A percentile compares a stretch with the other conserved stretches of the same genome.
phyloP scores from a whole-genome alignment of 2,113 vertebrate genomes.

The Monarcha castaneiventris region DNA sequence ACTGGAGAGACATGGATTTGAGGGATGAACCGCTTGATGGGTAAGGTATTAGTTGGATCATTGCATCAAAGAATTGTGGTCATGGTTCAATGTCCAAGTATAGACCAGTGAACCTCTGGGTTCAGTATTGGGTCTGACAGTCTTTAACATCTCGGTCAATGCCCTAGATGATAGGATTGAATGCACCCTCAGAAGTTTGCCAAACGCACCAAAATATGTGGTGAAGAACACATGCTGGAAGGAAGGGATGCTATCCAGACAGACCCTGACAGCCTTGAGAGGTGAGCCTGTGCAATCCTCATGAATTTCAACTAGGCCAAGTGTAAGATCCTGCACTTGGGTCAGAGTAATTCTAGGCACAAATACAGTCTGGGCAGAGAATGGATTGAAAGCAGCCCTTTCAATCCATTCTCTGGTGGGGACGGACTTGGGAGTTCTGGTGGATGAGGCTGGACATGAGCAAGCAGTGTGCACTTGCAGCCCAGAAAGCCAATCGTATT shows the following conservation, averaged over 20 bases:
- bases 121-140: neutral
- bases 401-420: neutral
- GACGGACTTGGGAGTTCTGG: too few relatives aligned
- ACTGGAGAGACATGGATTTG: neutral
- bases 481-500: neutral
- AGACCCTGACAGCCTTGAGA: neutral
- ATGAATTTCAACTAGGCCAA: neutral
- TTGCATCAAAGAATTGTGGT: neutral
- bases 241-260: neutral
- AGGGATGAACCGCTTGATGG: neutral
- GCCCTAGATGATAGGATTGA: neutral
- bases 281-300: neutral
- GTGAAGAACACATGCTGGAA: neutral
- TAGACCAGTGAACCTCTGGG: neutral
- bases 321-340: neutral
- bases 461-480: neutral
- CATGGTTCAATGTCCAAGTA: too few relatives aligned
- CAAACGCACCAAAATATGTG: neutral
- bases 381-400: neutral
- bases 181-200: neutral
- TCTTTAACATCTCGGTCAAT: neutral
- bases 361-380: neutral
- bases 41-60: neutral
- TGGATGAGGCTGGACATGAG: neutral
- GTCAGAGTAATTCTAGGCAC: neutral